phyloP scores from a whole-genome alignment of 2,113 vertebrate species.

The Desmodus rotundus region DNA sequence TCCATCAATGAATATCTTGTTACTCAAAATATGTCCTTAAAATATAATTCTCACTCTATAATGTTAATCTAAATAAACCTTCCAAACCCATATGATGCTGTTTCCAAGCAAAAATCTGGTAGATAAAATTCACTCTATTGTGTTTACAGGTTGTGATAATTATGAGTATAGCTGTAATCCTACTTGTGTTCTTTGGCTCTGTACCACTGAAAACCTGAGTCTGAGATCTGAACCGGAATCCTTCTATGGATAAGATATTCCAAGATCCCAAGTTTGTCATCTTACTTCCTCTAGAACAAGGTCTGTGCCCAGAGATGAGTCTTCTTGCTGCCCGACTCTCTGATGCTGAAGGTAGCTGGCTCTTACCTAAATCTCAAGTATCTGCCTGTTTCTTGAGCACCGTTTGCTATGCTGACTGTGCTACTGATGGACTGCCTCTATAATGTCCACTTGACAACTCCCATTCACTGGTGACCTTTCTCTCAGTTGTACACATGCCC shows the following conservation, averaged over 20 bases:
- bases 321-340: neutral
- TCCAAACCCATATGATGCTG: neutral
- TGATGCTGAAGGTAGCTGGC: neutral
- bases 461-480: neutral
- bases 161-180: neutral
- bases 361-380: neutral
- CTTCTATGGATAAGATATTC: neutral
- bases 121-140: neutral
- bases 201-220: neutral
- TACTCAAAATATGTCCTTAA: neutral
- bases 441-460: neutral
- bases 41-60: neutral
- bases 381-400: neutral
- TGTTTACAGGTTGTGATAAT: neutral
- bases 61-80: neutral
- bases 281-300: neutral
- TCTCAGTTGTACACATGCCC: too few relatives aligned
- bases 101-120: neutral
- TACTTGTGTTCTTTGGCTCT: neutral
- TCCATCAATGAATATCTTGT: neutral
- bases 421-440: neutral
- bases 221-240: neutral
- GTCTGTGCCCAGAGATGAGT: neutral
- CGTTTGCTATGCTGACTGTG: accelerated
- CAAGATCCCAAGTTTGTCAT: neutral